Evolutionary conservation across 2,113 vertebrate genomes (phyloP).

Genomic region (Pseudorasbora parva): DNA sequence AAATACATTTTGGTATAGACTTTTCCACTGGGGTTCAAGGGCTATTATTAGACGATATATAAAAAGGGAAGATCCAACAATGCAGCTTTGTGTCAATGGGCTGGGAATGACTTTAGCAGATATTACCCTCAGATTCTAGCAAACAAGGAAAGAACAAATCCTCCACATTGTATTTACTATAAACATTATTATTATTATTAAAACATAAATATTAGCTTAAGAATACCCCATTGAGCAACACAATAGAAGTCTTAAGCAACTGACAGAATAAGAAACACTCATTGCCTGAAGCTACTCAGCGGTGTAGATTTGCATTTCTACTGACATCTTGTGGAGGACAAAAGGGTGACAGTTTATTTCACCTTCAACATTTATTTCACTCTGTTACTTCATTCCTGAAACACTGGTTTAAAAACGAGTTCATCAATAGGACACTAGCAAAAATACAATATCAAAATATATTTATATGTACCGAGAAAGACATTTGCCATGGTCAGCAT

Average conservation of each 20-base stretch:
- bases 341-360: conserved; percentile 19
- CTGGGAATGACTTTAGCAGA: no score
- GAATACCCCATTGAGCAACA: no score
- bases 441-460: conserved; percentile 14
- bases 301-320: neutral
- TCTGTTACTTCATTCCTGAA: neutral
- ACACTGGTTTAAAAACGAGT: neutral
- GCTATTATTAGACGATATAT: neutral
- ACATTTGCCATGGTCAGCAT: neutral
- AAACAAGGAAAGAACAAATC: neutral
- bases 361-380: conserved; percentile 5
- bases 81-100: neutral
- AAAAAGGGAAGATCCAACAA: neutral
- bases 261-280: neutral
- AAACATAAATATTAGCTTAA: no score
- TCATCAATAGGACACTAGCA: neutral
- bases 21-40: neutral
- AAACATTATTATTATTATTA: no score
- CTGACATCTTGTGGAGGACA: conserved; percentile 42
- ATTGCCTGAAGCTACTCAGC: neutral
- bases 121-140: no score
- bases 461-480: neutral
- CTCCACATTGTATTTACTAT: neutral
- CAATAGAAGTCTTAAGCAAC: neutral
- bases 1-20: no score